Evolutionary conservation across 2,113 vertebrate species (phyloP).

Genomic region (Rattus rattus): DNA sequence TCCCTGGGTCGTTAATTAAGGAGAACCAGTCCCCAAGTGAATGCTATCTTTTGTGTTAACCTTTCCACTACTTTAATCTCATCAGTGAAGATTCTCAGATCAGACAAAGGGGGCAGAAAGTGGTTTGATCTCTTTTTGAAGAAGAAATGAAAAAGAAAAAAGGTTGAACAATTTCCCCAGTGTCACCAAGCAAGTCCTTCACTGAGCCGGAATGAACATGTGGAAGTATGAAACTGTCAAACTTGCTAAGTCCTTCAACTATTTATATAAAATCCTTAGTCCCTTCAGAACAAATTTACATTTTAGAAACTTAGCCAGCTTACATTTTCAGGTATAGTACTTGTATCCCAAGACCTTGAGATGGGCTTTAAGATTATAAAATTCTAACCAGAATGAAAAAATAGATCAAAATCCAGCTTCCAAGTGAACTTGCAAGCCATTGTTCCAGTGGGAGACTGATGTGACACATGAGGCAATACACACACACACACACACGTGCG

Average conservation of each 20-base stretch:
- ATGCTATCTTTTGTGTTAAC: constrained; percentile 47
- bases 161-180: constrained; percentile 17
- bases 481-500: background rate
- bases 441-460: background rate
- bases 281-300: constrained; percentile 16
- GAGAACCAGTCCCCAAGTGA: background rate
- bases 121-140: constrained; percentile 48
- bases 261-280: background rate
- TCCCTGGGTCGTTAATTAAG: constrained; percentile 67
- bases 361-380: background rate
- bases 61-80: constrained; percentile 46
- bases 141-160: constrained; percentile 41
- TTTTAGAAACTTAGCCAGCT: constrained; percentile 18
- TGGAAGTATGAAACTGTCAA: background rate
- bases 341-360: constrained; percentile 3
- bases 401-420: background rate
- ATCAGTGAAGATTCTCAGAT: constrained; percentile 60
- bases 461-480: background rate
- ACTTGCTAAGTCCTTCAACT: background rate
- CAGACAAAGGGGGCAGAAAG: constrained; percentile 35
- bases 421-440: background rate
- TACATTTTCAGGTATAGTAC: background rate
- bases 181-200: constrained; percentile 18
- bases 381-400: background rate
- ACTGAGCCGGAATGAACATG: background rate